Base-by-base conservation (phyloP, 2,888 invertebrate species). In the Cordilura impudica region DNA sequence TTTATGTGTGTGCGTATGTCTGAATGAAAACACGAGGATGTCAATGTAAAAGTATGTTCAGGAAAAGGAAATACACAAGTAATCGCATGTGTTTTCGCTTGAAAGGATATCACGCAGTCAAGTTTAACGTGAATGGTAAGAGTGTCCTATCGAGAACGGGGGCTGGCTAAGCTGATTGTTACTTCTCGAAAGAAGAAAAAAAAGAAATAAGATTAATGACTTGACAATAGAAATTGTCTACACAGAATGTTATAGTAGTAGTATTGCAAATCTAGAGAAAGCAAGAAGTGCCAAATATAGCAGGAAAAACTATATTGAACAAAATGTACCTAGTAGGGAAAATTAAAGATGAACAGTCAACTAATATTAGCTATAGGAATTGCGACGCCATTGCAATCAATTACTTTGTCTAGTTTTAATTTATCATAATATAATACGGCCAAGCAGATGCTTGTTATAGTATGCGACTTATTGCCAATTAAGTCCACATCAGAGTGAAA, bases 41-140 rank as follows among this genome's bases (percentile, higher is more conserved):
- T 74, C 74, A 74, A 18, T 60, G 65, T 39, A 54, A 58, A 58
- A 76, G 18, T 58, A 56, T 72, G 70, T 70, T 63, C 76, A 84
- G 88, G 87, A 85, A 85, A 84, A 86, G 88, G 87, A 87, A 87
- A 86, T 86, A 86, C 85, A 85, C 83, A 86, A 88, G 87, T 87
- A 88, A 87, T 87, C 88, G 87, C 86, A 86, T 88, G 87, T 88
- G 87, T 88, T 88, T 86, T 86, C 88, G 87, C 87, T 86, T 86
- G 85, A 88, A 88, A 88, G 88, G 86, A 87, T 86, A 87, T 85
- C 84, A 85, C 77, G 80, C 81, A 65, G 66, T 61, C 66, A 79
- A 72, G 61, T 70, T 60, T 66, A 72, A 74, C 61, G 60, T 54
- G 19, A 31, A 71, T 45, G 67, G 74, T 65, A 65, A 70, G 56